Evolutionary conservation across 2,797 vertebrate genomes (phyloP).

Genomic region (Numenius phaeopus): DNA sequence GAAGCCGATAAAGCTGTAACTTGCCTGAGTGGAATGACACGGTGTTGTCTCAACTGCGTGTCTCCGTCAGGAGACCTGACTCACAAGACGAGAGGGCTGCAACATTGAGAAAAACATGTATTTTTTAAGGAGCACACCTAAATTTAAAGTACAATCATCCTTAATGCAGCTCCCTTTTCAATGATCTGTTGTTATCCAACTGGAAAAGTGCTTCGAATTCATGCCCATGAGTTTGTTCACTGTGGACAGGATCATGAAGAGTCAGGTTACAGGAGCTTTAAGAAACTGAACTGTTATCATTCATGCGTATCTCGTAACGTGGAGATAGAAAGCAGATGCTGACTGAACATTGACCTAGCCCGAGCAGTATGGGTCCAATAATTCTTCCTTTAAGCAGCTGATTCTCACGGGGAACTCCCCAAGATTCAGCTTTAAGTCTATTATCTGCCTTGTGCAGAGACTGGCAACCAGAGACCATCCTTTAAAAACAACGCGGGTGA

Average conservation of each 20-base stretch:
- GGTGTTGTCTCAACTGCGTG: fast-evolving
- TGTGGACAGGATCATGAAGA: neutral
- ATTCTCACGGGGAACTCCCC: neutral
- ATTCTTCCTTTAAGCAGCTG: conserved; percentile 21
- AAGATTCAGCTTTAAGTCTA: neutral
- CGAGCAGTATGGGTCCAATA: neutral
- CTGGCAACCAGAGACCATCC: neutral
- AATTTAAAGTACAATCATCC: neutral
- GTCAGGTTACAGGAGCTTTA: neutral
- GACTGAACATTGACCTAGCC: neutral
- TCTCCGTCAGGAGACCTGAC: neutral
- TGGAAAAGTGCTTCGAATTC: neutral
- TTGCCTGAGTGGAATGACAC: neutral
- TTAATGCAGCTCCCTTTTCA: neutral
- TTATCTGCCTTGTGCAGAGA: neutral
- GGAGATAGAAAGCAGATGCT: conserved; percentile 45
- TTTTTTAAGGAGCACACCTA: neutral
- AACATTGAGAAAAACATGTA: neutral
- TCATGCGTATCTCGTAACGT: neutral
- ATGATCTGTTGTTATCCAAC: neutral
- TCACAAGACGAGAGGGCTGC: neutral
- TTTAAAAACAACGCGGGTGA: neutral
- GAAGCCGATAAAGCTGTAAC: neutral
- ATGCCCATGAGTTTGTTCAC: neutral
- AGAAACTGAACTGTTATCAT: neutral